Evolutionary conservation across 2,888 invertebrate genomes (phyloP).

Genomic region (Synergus umbraculus): DNA sequence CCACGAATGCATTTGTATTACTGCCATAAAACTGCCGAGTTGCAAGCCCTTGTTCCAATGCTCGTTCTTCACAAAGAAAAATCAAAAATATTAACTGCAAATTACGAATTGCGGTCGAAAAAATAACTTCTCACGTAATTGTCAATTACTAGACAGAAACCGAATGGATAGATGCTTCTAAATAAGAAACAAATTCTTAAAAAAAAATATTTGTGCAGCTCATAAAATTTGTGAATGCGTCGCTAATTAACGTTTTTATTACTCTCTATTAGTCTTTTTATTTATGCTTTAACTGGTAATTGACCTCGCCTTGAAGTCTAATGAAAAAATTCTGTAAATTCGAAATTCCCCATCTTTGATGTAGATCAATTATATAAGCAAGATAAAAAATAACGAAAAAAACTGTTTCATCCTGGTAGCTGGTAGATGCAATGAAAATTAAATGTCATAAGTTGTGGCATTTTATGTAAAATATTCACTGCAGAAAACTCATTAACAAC

Average conservation of each 20-base stretch:
- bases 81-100: neutral
- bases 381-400: too few relatives aligned
- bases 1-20: constrained; percentile 49
- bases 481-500: neutral
- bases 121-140: too few relatives aligned
- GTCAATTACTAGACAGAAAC: too few relatives aligned
- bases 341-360: neutral
- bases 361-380: neutral
- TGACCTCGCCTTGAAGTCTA: neutral
- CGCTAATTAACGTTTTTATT: neutral
- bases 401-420: too few relatives aligned
- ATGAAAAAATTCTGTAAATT: neutral
- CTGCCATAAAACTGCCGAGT: constrained; percentile 52
- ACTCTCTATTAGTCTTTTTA: neutral
- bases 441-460: neutral
- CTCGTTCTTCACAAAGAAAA: neutral
- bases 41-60: constrained; percentile 1
- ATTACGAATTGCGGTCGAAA: neutral
- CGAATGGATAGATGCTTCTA: too few relatives aligned
- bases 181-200: too few relatives aligned
- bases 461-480: neutral
- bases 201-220: too few relatives aligned
- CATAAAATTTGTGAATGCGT: neutral
- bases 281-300: too few relatives aligned
- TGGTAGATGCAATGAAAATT: neutral